phyloP scores from a whole-genome alignment of 2,113 vertebrate species.

The Cyanoliseus patagonus region DNA sequence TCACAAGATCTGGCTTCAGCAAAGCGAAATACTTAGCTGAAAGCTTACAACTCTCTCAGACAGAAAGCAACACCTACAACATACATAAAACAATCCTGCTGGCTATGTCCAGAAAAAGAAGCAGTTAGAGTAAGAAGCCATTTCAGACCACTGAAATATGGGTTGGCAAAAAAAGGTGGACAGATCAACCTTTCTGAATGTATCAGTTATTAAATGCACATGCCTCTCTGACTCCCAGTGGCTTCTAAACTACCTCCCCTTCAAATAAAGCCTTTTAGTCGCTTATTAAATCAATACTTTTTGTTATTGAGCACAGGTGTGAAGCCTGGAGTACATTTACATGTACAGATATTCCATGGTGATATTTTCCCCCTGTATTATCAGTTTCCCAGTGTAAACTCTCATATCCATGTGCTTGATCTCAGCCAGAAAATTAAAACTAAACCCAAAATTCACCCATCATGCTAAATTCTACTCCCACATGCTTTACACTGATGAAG shows the following conservation, averaged over 20 bases:
- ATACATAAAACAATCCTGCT: neutral
- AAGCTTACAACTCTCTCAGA: neutral
- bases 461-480: neutral
- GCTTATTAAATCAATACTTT: neutral
- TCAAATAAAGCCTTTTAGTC: neutral
- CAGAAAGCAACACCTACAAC: neutral
- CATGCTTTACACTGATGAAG: neutral
- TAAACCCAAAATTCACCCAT: neutral
- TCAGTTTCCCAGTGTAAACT: neutral
- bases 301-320: neutral
- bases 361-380: neutral
- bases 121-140: neutral
- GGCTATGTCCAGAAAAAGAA: neutral
- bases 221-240: neutral
- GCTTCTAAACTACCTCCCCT: neutral
- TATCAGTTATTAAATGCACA: neutral
- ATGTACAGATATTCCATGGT: neutral
- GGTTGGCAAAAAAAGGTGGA: neutral
- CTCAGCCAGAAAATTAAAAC: neutral
- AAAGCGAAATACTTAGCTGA: neutral
- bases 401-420: neutral
- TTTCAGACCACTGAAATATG: neutral
- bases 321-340: neutral
- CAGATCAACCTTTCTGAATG: neutral
- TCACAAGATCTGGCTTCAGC: neutral